Evolutionary conservation across 2,888 invertebrate species (phyloP).

Genomic region (Plebejus argus): DNA sequence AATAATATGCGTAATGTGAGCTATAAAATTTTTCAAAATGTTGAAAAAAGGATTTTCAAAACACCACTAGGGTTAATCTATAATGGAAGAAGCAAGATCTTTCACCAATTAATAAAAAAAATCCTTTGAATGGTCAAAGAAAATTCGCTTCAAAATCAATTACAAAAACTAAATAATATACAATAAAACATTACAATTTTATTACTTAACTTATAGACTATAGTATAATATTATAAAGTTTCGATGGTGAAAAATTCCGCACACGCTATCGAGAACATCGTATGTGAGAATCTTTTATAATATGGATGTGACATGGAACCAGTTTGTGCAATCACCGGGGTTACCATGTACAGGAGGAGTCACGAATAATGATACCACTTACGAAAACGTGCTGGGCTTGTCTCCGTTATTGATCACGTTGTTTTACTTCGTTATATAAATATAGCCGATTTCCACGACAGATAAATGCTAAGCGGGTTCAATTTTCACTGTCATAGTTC

Average conservation of each 20-base stretch:
- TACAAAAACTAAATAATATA: not conserved
- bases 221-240: not conserved
- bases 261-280: constrained; percentile 38
- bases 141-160: not conserved
- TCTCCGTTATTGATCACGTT: constrained; percentile 68
- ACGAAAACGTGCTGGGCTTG: constrained; percentile 61
- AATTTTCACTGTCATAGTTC: not conserved
- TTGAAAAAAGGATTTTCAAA: not conserved
- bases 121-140: not conserved
- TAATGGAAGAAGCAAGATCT: not conserved
- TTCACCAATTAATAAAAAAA: not conserved
- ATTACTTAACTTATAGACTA: not conserved
- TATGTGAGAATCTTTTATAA: constrained; percentile 59
- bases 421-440: constrained; percentile 50
- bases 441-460: not conserved
- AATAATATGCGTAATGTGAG: too few species aligned
- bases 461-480: not conserved
- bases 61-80: not conserved
- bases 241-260: not conserved
- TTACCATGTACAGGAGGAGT: constrained; percentile 52
- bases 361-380: constrained; percentile 61
- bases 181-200: not conserved
- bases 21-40: too few species aligned
- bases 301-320: constrained; percentile 56
- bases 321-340: constrained; percentile 58